These are phyloP conservation scores for Botia kubotai DNA, from an alignment of 2,797 vertebrate species.

Conservation along the genomic window DNA sequence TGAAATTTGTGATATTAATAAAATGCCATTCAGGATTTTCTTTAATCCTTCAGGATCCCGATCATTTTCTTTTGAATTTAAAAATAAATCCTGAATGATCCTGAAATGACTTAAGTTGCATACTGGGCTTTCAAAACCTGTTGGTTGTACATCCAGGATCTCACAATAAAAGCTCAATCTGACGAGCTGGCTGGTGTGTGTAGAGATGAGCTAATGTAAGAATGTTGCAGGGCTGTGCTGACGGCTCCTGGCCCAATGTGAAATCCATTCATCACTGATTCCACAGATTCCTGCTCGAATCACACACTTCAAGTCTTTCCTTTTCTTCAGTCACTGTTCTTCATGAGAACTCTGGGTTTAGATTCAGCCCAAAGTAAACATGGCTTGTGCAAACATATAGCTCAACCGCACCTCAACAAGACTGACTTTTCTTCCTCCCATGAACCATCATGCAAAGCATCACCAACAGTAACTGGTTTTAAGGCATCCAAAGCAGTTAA, in stretches of 20 bases:
- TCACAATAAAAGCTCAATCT: conserved; percentile 26
- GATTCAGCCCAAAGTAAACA: conserved; percentile 44
- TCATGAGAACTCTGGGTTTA: conserved; percentile 42
- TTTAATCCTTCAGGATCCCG: background rate
- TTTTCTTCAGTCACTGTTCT: conserved; percentile 36
- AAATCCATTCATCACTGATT: conserved; percentile 74
- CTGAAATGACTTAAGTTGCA: background rate
- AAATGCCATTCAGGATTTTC: background rate
- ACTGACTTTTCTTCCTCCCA: conserved; percentile 50
- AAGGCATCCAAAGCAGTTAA: background rate
- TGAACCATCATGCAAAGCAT: conserved; percentile 60
- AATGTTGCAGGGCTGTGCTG: conserved; percentile 73
- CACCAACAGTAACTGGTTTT: background rate
- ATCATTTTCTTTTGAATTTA: background rate
- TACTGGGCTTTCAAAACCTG: background rate
- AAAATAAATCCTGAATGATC: background rate
- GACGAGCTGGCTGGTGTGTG: conserved; percentile 47
- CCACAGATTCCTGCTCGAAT: conserved; percentile 34
- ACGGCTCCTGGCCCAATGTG: conserved; percentile 69
- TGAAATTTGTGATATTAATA: background rate
- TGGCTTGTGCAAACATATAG: conserved; percentile 34
- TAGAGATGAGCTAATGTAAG: conserved; percentile 53
- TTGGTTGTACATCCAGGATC: background rate
- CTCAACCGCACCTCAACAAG: background rate
- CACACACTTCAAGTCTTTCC: conserved; percentile 30